These are phyloP conservation scores for Bradypodion pumilum DNA, from an alignment of 2,797 vertebrate species.

Conservation along the genomic window DNA sequence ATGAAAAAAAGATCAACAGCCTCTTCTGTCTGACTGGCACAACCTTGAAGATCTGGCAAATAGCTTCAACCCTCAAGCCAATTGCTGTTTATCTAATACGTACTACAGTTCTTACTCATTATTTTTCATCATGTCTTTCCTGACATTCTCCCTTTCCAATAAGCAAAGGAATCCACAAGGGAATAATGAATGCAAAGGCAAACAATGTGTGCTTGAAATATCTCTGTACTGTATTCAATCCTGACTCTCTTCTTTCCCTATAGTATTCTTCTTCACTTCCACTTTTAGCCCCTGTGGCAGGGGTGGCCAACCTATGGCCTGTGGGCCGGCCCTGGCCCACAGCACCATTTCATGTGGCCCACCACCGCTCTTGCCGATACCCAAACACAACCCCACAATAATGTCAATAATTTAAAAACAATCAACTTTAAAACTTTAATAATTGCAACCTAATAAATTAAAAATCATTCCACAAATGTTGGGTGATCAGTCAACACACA, in stretches of 20 bases:
- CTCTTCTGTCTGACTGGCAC: background rate
- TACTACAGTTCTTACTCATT: background rate
- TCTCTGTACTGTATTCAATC: background rate
- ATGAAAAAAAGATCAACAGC: background rate
- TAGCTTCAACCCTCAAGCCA: background rate
- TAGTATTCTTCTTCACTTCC: too few species aligned
- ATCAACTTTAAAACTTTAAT: too few species aligned
- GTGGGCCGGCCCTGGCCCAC: too few species aligned
- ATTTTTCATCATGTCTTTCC: slow-evolving; percentile 8
- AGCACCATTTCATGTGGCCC: too few species aligned
- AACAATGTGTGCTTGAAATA: background rate
- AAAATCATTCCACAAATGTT: too few species aligned
- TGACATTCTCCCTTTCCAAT: background rate
- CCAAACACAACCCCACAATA: too few species aligned
- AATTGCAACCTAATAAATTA: too few species aligned
- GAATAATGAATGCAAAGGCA: background rate
- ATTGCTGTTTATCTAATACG: background rate
- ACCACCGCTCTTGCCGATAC: too few species aligned
- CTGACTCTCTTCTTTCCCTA: background rate
- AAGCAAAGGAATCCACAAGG: background rate
- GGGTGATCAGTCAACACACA: too few species aligned
- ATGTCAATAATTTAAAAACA: too few species aligned
- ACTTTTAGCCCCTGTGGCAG: too few species aligned
- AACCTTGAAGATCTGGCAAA: background rate
- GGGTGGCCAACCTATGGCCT: too few species aligned